These are phyloP conservation scores for Nymphalis c-album DNA, from an alignment of 2,888 invertebrate species.

Conservation along the genomic window DNA sequence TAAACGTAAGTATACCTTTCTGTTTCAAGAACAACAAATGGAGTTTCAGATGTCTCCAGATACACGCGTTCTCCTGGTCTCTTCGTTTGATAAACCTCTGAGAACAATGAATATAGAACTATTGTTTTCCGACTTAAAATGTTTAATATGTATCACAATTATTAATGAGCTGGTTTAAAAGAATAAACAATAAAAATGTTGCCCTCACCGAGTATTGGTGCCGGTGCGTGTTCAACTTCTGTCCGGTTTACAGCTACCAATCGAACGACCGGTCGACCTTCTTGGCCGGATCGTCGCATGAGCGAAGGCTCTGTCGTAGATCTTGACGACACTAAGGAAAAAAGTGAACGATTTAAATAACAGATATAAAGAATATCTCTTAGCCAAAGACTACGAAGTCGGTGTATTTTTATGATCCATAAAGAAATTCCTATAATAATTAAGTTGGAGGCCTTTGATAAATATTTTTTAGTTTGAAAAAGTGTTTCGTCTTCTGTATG, in stretches of 20 bases:
- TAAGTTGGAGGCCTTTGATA: no score
- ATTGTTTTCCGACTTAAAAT: neutral
- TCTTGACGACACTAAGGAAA: slow-evolving; percentile 56
- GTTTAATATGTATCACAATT: neutral
- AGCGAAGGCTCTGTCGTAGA: slow-evolving; percentile 54
- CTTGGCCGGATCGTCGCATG: slow-evolving; percentile 46
- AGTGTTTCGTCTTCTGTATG: no score
- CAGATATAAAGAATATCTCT: no score
- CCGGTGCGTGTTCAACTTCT: slow-evolving; percentile 57
- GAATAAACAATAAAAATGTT: no score
- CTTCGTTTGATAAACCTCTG: slow-evolving; percentile 62
- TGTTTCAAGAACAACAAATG: slow-evolving; percentile 64
- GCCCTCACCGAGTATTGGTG: slow-evolving; percentile 57
- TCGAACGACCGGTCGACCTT: slow-evolving; percentile 58
- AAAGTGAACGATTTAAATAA: neutral
- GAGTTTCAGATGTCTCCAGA: slow-evolving; percentile 57
- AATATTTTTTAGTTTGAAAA: no score
- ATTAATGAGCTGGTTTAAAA: neutral
- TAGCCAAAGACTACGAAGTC: no score
- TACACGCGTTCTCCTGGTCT: slow-evolving; percentile 55
- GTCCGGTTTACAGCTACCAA: slow-evolving; percentile 66
- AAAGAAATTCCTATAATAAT: no score
- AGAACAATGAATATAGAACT: neutral
- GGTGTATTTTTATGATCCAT: no score
- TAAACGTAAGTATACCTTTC: slow-evolving; percentile 51